These are phyloP conservation scores for Hylomyscus alleni DNA, from an alignment of 2,797 vertebrate species.

Conservation along the genomic window DNA sequence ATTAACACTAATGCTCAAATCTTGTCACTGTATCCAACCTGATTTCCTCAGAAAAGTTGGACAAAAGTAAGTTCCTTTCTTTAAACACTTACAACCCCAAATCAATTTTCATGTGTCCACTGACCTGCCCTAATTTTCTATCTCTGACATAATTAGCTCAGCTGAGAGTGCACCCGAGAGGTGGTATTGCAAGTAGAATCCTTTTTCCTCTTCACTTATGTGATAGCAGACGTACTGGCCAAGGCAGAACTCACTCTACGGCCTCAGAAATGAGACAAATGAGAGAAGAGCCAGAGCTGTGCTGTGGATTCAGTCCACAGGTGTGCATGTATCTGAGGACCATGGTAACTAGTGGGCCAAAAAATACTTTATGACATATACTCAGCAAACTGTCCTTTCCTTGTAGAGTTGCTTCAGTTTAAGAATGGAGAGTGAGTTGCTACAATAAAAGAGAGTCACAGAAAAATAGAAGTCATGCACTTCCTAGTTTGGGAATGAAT, in stretches of 20 bases:
- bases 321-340: not conserved
- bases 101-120: constrained; percentile 36
- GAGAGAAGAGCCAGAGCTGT: not conserved
- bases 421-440: not conserved
- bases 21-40: not conserved
- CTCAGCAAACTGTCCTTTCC: not conserved
- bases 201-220: not conserved
- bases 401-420: not conserved
- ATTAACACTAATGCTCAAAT: not conserved
- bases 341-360: not conserved
- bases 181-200: not conserved
- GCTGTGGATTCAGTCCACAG: not conserved
- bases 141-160: constrained; percentile 5
- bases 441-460: not conserved
- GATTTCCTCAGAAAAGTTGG: constrained; percentile 33
- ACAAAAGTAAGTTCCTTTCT: not conserved
- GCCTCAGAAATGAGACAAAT: not conserved
- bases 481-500: not conserved
- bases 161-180: not conserved
- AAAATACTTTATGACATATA: not conserved
- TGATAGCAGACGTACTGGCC: not conserved
- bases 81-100: not conserved
- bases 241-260: not conserved
- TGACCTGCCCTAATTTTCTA: constrained; percentile 14
- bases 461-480: not conserved